Percentiles rank a stretch among this genome's conserved stretches.
Conservation (phyloP, 2,888 invertebrate species). For the Pachliopta kotzebuea region DNA sequence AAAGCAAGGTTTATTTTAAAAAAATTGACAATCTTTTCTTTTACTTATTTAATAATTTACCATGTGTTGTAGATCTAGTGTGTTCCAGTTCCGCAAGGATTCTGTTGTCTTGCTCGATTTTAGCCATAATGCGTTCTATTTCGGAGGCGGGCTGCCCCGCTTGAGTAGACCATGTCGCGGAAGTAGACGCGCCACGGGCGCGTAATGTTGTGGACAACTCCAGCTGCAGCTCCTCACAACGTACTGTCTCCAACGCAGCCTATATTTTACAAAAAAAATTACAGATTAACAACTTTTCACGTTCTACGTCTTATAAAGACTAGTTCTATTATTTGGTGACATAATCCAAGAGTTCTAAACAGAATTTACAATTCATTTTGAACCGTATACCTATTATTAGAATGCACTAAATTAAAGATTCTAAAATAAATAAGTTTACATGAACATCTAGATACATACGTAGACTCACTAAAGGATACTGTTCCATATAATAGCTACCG, state of each 20-base stretch:
- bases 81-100: slow-evolving; percentile 95
- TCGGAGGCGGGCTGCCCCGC: slow-evolving; percentile 83
- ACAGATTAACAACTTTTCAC: background rate
- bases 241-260: slow-evolving; percentile 84
- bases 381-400: too few relatives aligned
- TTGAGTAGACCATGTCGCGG: slow-evolving; percentile 60
- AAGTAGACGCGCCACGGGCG: slow-evolving; percentile 62
- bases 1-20: background rate
- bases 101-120: slow-evolving; percentile 94
- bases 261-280: slow-evolving; percentile 37
- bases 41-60: slow-evolving; percentile 49
- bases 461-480: too few relatives aligned
- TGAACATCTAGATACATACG: too few relatives aligned
- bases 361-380: too few relatives aligned
- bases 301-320: background rate
- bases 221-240: slow-evolving; percentile 94
- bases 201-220: slow-evolving; percentile 88
- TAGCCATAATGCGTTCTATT: slow-evolving; percentile 96
- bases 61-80: slow-evolving; percentile 85
- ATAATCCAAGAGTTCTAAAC: too few relatives aligned
- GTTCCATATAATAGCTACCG: too few relatives aligned
- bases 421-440: too few relatives aligned
- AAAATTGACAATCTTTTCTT: background rate
- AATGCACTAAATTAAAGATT: too few relatives aligned
- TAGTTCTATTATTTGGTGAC: too few relatives aligned